Conservation (phyloP, 1,140 invertebrate species). For the Lepidurus couesii region DNA sequence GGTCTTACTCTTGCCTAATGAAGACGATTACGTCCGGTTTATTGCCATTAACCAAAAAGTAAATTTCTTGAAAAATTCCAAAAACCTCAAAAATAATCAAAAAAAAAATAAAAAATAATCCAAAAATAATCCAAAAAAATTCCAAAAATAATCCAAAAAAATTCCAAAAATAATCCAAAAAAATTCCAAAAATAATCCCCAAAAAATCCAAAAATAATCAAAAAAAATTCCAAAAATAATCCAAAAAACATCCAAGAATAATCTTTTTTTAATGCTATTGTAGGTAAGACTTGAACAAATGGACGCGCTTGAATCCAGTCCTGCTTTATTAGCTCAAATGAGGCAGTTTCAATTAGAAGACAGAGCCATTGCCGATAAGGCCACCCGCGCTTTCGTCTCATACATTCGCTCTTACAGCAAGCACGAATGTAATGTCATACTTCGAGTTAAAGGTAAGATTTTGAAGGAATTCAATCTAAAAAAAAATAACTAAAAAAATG, state of each 20-base stretch:
- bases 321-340: constrained; percentile 38
- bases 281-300: constrained; percentile 40
- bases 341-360: constrained; percentile 60
- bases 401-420: constrained; percentile 89
- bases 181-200: background rate
- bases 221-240: constrained; percentile 27
- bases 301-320: constrained; percentile 36
- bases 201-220: constrained; percentile 32
- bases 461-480: background rate
- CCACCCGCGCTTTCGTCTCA: constrained; percentile 88
- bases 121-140: constrained; percentile 30
- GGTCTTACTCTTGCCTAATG: constrained; percentile 74
- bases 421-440: constrained; percentile 88
- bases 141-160: constrained; percentile 29
- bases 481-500: too few species aligned
- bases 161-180: background rate
- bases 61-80: constrained; percentile 34
- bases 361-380: constrained; percentile 77
- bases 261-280: constrained; percentile 40
- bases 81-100: too few species aligned
- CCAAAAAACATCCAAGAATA: background rate
- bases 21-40: constrained; percentile 87
- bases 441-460: constrained; percentile 64
- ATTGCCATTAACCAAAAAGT: constrained; percentile 88
- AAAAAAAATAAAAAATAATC: too few species aligned